Conservation (phyloP, 2,113 vertebrate species). For the Centropus bengalensis region DNA sequence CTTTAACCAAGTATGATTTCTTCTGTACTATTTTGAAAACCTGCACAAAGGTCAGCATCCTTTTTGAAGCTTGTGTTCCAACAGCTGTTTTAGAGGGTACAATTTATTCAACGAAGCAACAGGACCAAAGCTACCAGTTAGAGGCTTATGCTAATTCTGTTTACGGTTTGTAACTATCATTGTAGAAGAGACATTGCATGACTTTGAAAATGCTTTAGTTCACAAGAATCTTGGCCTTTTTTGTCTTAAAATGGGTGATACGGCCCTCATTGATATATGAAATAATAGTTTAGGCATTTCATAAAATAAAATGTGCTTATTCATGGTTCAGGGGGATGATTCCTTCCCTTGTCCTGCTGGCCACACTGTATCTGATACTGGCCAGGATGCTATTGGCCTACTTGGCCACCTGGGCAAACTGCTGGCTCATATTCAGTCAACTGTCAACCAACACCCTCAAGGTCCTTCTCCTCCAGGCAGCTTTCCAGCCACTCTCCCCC, state of each 20-base stretch:
- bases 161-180: background rate
- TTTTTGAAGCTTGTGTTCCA: background rate
- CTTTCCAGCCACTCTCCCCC: too few relatives aligned
- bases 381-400: too few relatives aligned
- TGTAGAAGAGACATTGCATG: background rate
- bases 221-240: background rate
- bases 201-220: background rate
- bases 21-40: background rate
- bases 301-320: background rate
- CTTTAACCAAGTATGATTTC: too few relatives aligned
- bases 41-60: background rate
- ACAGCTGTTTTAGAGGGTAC: background rate
- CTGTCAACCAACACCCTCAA: too few relatives aligned
- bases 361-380: too few relatives aligned
- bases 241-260: too few relatives aligned
- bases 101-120: background rate
- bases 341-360: too few relatives aligned
- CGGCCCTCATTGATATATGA: too few relatives aligned
- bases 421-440: too few relatives aligned
- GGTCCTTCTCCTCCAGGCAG: too few relatives aligned
- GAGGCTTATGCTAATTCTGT: background rate
- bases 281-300: background rate
- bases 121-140: background rate
- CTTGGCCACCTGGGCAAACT: too few relatives aligned
- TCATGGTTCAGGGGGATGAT: background rate